Conservation (phyloP, 2,113 vertebrate genomes). For the Nothocercus nigrocapillus region DNA sequence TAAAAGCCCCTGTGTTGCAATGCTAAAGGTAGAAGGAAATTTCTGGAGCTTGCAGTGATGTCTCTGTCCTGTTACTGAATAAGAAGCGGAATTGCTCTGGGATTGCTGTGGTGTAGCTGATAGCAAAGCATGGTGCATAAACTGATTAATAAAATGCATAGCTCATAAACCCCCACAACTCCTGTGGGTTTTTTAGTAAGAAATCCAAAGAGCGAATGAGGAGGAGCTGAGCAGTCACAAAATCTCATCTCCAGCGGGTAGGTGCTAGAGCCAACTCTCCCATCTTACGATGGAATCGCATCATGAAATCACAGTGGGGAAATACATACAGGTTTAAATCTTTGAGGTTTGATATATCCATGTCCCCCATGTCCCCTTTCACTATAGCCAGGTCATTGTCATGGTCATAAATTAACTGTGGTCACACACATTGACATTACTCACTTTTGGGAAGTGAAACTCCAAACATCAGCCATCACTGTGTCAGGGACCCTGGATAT, state of each 20-base stretch:
- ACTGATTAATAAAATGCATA: not conserved
- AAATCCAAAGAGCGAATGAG: not conserved
- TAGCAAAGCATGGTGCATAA: not conserved
- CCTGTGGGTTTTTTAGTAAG: not conserved
- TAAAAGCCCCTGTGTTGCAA: not conserved
- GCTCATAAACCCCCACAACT: not conserved
- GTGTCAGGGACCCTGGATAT: not conserved
- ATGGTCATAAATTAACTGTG: not conserved
- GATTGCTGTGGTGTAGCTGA: not conserved
- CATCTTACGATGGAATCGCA: not conserved
- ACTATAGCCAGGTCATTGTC: not conserved
- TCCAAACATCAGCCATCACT: not conserved
- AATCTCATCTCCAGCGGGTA: not conserved
- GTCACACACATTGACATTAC: not conserved
- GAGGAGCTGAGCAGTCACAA: not conserved
- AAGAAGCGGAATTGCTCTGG: not conserved
- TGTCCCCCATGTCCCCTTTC: not conserved
- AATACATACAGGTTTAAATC: slow-evolving; percentile 4
- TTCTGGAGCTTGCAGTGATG: not conserved
- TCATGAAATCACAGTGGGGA: not conserved
- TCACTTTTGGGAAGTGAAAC: not conserved
- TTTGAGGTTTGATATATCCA: not conserved
- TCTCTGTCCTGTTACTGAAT: not conserved
- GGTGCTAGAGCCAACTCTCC: not conserved
- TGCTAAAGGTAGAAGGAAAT: not conserved